These are phyloP conservation scores for Dryobotodes eremita DNA, from an alignment of 2,888 invertebrate genomes.

Conservation along the genomic window DNA sequence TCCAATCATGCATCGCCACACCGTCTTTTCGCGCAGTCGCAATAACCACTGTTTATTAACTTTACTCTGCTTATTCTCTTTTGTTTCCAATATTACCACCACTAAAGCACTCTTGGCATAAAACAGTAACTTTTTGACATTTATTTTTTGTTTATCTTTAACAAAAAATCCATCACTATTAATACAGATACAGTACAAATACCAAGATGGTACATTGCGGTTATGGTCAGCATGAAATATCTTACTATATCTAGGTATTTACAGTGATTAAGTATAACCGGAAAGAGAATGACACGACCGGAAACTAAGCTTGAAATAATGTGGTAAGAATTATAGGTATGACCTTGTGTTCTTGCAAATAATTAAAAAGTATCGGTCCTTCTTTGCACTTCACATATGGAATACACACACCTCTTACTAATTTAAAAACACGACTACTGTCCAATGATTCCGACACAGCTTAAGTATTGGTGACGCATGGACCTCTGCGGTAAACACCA, in stretches of 20 bases:
- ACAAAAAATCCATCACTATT: not conserved
- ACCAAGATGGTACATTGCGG: not conserved
- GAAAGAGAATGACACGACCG: not conserved
- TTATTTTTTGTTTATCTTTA: not conserved
- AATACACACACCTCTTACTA: conserved; percentile 11
- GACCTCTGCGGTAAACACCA: conserved; percentile 28
- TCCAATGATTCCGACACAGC: conserved; percentile 48
- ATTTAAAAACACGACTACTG: conserved; percentile 25
- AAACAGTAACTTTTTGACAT: not conserved
- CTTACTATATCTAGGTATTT: not conserved
- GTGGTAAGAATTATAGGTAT: not conserved
- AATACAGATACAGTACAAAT: not conserved
- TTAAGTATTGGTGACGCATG: conserved; percentile 47
- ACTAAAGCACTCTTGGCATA: not conserved
- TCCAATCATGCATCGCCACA: conserved; percentile 57
- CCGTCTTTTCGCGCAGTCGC: conserved; percentile 55
- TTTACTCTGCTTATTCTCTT: conserved; percentile 32
- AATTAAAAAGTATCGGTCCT: not conserved
- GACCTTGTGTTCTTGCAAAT: not conserved
- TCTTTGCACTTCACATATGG: not conserved
- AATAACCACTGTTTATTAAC: conserved; percentile 31
- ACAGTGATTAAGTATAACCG: not conserved
- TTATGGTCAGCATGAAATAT: not conserved
- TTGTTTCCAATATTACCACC: not conserved
- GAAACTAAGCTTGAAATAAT: conserved; percentile 12